A percentile compares a stretch with the other conserved stretches of the same genome.
These are phyloP conservation scores for Prunella himalayana DNA, from an alignment of 2,113 vertebrate genomes.

Conservation along the genomic window DNA sequence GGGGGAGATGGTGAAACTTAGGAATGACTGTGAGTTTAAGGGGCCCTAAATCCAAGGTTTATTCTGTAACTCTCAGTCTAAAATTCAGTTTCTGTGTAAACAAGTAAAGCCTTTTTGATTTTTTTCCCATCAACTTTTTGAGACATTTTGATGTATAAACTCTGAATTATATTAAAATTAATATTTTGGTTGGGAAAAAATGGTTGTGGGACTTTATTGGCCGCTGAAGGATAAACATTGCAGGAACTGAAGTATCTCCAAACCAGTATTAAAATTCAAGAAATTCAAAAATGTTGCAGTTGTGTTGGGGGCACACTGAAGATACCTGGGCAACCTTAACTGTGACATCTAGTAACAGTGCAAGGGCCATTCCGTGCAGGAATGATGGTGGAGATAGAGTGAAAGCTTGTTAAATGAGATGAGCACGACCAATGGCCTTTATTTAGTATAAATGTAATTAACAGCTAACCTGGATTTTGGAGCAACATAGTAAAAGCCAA, in stretches of 20 bases:
- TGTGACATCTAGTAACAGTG: background rate
- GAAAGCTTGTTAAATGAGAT: background rate
- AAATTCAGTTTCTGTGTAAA: background rate
- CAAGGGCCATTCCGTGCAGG: background rate
- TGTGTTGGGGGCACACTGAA: background rate
- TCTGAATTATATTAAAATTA: background rate
- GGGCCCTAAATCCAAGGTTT: background rate
- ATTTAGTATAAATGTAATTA: background rate
- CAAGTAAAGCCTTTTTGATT: background rate
- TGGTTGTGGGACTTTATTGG: background rate
- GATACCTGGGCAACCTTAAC: background rate
- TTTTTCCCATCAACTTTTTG: background rate
- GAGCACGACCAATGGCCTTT: background rate
- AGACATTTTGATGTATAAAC: background rate
- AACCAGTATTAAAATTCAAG: background rate
- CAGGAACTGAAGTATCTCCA: background rate
- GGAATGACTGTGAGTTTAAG: background rate
- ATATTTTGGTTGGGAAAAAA: background rate
- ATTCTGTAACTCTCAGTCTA: background rate
- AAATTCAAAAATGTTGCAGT: background rate
- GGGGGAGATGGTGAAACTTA: background rate
- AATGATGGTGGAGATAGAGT: background rate
- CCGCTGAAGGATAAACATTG: background rate
- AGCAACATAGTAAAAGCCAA: background rate
- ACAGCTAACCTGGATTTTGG: background rate